Conservation (phyloP, 2,888 invertebrate genomes). For the Formica aserva region DNA sequence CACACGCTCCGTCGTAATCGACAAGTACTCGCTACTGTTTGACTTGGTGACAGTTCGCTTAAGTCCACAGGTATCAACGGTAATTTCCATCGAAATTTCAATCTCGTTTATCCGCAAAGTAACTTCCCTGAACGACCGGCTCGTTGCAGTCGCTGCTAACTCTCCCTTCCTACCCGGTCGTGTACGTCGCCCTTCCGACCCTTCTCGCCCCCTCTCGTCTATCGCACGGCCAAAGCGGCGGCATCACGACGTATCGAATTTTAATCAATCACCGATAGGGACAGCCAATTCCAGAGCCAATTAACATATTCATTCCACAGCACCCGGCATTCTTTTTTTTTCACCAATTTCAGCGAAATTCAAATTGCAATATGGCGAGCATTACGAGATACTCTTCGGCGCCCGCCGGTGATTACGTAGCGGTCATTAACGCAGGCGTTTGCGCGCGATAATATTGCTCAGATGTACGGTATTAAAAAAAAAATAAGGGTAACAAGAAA, state of each 20-base stretch:
- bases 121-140: slow-evolving; percentile 73
- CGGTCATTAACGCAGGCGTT: slow-evolving; percentile 66
- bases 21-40: slow-evolving; percentile 78
- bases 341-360: slow-evolving; percentile 74
- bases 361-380: slow-evolving; percentile 72
- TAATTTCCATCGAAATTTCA: slow-evolving; percentile 83
- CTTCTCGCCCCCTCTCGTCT: slow-evolving; percentile 25
- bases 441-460: slow-evolving; percentile 61
- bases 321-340: slow-evolving; percentile 75
- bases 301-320: slow-evolving; percentile 84
- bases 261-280: slow-evolving; percentile 84
- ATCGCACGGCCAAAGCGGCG: slow-evolving; percentile 63
- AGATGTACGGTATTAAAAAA: slow-evolving; percentile 51
- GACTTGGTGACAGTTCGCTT: slow-evolving; percentile 80
- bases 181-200: slow-evolving; percentile 16
- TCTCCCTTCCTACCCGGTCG: slow-evolving; percentile 54
- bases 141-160: slow-evolving; percentile 62
- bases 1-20: slow-evolving; percentile 67
- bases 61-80: slow-evolving; percentile 76
- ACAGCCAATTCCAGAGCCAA: slow-evolving; percentile 84
- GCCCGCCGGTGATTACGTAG: slow-evolving; percentile 60
- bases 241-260: slow-evolving; percentile 82
- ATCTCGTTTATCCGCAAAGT: slow-evolving; percentile 82
- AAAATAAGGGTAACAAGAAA: slow-evolving; percentile 18
- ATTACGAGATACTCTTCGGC: slow-evolving; percentile 59